These are phyloP conservation scores for Steromphala cineraria DNA, from an alignment of 2,888 invertebrate species.

Conservation along the genomic window DNA sequence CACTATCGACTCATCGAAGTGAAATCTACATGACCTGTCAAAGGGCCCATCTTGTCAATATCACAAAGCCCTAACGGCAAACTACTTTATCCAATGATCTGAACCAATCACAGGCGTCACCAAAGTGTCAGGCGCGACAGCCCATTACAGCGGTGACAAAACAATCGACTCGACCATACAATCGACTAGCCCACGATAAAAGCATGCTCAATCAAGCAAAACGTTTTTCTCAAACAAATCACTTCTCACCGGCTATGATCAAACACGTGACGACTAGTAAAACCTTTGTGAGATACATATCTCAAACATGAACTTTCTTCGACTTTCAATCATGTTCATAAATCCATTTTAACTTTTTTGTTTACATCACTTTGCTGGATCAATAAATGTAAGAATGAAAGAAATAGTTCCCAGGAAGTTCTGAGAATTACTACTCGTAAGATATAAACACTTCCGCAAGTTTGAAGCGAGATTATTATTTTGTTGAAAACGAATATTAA, in stretches of 20 bases:
- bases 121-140: slow-evolving; percentile 1
- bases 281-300: background rate
- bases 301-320: background rate
- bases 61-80: no score
- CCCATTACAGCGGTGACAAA: background rate
- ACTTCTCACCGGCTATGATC: background rate
- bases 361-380: background rate
- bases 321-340: background rate
- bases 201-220: background rate
- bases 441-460: background rate
- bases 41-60: no score
- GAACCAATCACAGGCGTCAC: background rate
- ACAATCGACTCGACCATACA: background rate
- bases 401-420: slow-evolving; percentile 15
- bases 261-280: background rate
- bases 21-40: no score
- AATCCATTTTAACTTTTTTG: slow-evolving; percentile 7
- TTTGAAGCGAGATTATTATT: no score
- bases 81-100: background rate
- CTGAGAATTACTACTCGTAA: background rate
- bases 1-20: no score
- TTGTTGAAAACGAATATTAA: no score
- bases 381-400: background rate
- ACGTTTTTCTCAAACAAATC: no score
- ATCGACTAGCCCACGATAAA: background rate